Conservation (phyloP, 2,113 vertebrate species). For the Acrocephalus arundinaceus region DNA sequence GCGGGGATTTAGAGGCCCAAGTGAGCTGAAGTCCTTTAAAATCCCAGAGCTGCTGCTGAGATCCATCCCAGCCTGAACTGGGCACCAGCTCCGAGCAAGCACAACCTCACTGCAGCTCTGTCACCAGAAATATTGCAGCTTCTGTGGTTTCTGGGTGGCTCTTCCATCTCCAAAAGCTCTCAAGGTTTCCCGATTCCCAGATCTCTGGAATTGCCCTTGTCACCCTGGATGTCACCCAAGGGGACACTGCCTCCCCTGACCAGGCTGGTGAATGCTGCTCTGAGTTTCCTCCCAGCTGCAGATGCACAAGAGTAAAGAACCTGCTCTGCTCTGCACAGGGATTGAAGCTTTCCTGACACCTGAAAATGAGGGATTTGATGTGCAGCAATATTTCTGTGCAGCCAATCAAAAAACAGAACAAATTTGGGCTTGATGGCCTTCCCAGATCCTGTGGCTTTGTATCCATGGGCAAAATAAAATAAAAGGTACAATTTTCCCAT, state of each 20-base stretch:
- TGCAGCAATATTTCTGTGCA: not conserved
- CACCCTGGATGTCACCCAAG: not conserved
- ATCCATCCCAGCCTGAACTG: not conserved
- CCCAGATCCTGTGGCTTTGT: not conserved
- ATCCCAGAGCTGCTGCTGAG: not conserved
- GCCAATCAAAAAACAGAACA: not conserved
- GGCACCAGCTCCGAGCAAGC: not conserved
- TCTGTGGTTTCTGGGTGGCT: not conserved
- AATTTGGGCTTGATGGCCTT: not conserved
- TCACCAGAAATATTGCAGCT: not conserved
- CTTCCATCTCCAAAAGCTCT: not conserved
- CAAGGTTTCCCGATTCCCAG: not conserved
- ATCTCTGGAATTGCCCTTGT: too few relatives aligned
- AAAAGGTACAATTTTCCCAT: not conserved
- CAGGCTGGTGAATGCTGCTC: rapidly evolving
- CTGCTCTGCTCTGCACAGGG: not conserved
- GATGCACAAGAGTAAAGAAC: not conserved
- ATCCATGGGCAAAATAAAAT: not conserved
- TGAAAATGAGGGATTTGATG: not conserved
- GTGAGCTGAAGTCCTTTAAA: not conserved
- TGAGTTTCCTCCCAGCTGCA: not conserved
- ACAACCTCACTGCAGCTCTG: not conserved
- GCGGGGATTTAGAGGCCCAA: not conserved
- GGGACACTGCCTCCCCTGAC: not conserved
- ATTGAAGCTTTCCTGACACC: not conserved